phyloP scores from a whole-genome alignment of 2,113 vertebrate species.

The Shinisaurus crocodilurus region DNA sequence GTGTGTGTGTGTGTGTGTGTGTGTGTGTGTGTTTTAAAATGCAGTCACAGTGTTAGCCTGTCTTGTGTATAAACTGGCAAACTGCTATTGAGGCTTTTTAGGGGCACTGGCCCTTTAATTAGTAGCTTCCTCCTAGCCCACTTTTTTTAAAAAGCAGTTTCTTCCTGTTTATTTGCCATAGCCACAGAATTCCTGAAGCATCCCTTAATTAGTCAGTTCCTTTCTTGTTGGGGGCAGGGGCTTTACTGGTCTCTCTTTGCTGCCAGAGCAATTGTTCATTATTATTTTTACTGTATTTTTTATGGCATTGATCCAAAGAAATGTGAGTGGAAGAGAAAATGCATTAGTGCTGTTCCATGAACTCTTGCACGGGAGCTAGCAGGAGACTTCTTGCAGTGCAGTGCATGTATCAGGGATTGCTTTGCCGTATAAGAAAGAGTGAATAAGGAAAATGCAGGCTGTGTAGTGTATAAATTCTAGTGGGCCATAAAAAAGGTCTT shows the following conservation, averaged over 20 bases:
- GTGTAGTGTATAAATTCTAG: neutral
- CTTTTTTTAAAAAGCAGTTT: slow-evolving; percentile 17
- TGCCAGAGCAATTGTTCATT: neutral
- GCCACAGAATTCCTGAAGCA: neutral
- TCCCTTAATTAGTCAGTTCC: neutral
- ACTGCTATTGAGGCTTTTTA: too few species aligned
- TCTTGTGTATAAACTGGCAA: too few species aligned
- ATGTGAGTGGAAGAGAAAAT: neutral
- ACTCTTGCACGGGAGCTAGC: neutral
- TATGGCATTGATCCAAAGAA: neutral
- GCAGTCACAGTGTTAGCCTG: too few species aligned
- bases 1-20: too few species aligned
- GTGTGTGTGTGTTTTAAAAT: too few species aligned
- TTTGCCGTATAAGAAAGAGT: neutral
- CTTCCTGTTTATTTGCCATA: slow-evolving; percentile 17
- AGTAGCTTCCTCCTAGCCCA: slow-evolving; percentile 37
- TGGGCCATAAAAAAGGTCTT: neutral
- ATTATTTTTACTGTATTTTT: neutral
- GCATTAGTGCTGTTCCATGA: neutral
- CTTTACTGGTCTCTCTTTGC: too few species aligned
- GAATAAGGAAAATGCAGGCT: neutral
- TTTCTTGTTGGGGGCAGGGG: neutral
- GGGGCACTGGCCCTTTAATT: slow-evolving; percentile 25
- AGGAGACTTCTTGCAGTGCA: neutral
- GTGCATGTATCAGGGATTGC: neutral